Percentiles rank a stretch among this genome's conserved stretches.
Conservation (phyloP, 2,888 invertebrate genomes). For the Agonum fuliginosum region DNA sequence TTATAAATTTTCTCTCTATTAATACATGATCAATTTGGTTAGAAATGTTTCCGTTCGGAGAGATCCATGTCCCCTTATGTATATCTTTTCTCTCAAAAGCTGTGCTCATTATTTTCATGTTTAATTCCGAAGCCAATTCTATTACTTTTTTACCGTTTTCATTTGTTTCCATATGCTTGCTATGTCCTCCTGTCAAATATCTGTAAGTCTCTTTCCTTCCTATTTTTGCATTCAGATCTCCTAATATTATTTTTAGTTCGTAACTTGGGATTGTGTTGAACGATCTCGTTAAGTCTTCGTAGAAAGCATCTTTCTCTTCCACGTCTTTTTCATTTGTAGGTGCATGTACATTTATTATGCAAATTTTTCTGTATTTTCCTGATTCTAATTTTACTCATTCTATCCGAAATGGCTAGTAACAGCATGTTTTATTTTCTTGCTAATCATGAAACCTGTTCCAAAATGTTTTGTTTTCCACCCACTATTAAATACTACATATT, state of each 20-base stretch:
- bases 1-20: slow-evolving; percentile 41
- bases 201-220: neutral
- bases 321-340: neutral
- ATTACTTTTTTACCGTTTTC: slow-evolving; percentile 1
- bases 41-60: too few relatives aligned
- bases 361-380: neutral
- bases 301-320: too few relatives aligned
- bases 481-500: too few relatives aligned
- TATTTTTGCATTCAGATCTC: neutral
- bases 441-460: too few relatives aligned
- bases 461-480: too few relatives aligned
- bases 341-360: neutral
- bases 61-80: too few relatives aligned
- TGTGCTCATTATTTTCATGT: neutral
- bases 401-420: neutral
- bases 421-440: neutral
- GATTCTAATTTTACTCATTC: neutral
- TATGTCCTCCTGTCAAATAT: neutral
- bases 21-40: too few relatives aligned
- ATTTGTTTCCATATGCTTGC: neutral
- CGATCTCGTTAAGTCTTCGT: neutral
- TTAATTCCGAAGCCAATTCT: neutral
- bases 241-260: neutral
- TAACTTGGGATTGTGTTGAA: neutral
- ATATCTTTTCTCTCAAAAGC: too few relatives aligned